Conservation (phyloP, 2,888 invertebrate species). For the Chrysolina haemoptera region DNA sequence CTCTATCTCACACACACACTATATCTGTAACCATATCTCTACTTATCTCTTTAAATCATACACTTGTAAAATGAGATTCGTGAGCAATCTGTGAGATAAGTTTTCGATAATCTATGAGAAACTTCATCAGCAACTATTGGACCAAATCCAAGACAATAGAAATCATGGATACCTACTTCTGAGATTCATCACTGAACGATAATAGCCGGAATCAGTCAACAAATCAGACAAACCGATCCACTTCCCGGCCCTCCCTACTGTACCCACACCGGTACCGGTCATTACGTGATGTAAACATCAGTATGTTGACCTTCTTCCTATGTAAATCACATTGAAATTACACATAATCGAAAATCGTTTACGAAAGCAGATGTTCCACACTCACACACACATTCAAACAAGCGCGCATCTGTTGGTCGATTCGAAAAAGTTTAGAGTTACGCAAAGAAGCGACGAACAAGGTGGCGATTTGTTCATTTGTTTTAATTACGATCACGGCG, state of each 20-base stretch:
- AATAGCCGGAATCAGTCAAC: background rate
- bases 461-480: slow-evolving; percentile 48
- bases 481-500: slow-evolving; percentile 42
- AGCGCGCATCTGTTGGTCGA: slow-evolving; percentile 40
- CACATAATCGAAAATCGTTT: slow-evolving; percentile 32
- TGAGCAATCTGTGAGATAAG: no score
- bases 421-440: slow-evolving; percentile 39
- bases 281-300: slow-evolving; percentile 28
- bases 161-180: no score
- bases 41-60: no score
- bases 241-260: slow-evolving; percentile 12
- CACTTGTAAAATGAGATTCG: no score
- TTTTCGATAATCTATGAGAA: no score
- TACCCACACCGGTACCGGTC: slow-evolving; percentile 13
- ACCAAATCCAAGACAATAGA: no score
- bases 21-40: no score
- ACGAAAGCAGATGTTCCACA: slow-evolving; percentile 36
- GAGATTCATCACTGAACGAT: background rate
- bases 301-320: slow-evolving; percentile 35
- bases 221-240: slow-evolving; percentile 1
- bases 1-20: no score
- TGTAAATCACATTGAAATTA: slow-evolving; percentile 34
- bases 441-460: slow-evolving; percentile 45
- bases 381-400: slow-evolving; percentile 21
- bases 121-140: no score